phyloP scores from a whole-genome alignment of 2,888 invertebrate species.

The Encarsia formosa region DNA sequence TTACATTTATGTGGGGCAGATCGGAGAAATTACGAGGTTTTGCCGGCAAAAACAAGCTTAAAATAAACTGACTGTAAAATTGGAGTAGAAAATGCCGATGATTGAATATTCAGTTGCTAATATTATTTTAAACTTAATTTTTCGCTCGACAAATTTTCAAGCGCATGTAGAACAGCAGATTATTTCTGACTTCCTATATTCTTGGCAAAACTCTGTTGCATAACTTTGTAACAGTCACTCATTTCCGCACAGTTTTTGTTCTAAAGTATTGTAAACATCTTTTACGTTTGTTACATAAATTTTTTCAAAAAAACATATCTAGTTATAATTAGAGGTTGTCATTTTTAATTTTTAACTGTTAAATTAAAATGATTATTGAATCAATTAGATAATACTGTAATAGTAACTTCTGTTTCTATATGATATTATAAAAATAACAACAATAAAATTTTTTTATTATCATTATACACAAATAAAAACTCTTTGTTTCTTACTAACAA shows the following conservation, averaged over 20 bases:
- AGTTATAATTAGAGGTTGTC: too few relatives aligned
- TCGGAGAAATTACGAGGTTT: constrained; percentile 12
- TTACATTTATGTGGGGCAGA: constrained; percentile 5
- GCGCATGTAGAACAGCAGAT: not conserved
- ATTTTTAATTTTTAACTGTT: too few relatives aligned
- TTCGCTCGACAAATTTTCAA: not conserved
- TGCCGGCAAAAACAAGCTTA: not conserved
- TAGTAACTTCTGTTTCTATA: too few relatives aligned
- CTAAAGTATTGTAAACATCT: not conserved
- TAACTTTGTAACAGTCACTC: constrained; percentile 1
- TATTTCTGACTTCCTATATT: constrained; percentile 2
- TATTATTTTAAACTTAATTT: too few relatives aligned
- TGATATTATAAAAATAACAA: too few relatives aligned
- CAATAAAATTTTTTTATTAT: too few relatives aligned
- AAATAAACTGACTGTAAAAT: constrained; percentile 15
- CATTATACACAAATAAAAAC: too few relatives aligned
- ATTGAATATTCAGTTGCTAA: too few relatives aligned
- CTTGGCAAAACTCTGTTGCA: not conserved
- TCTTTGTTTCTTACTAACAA: too few relatives aligned
- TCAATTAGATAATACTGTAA: too few relatives aligned
- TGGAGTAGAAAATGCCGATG: constrained; percentile 1
- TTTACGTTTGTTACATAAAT: constrained; percentile 1
- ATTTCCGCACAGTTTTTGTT: not conserved
- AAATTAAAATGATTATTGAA: too few relatives aligned
- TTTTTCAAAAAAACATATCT: too few relatives aligned